phyloP scores from a whole-genome alignment of 2,888 invertebrate genomes.

The Euplagia quadripunctaria region DNA sequence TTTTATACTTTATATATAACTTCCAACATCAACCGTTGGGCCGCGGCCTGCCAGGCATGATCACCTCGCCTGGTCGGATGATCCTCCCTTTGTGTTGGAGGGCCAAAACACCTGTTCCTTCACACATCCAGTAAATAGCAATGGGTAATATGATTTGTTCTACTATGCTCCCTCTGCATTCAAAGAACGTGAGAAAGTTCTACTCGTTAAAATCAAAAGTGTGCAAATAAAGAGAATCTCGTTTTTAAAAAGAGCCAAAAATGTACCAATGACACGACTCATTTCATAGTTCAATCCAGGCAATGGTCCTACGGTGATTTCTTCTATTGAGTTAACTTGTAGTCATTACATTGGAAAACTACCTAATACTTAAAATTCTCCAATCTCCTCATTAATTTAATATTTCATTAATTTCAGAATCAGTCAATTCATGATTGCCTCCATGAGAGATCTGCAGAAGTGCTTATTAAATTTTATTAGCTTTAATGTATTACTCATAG shows the following conservation, averaged over 20 bases:
- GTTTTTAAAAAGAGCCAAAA: neutral
- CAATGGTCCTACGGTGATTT: neutral
- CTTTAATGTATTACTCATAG: slow-evolving; percentile 60
- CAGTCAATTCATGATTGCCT: slow-evolving; percentile 26
- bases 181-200: neutral
- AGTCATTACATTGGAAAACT: neutral
- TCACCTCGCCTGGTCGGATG: too few species aligned
- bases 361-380: neutral
- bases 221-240: neutral
- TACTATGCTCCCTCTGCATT: neutral
- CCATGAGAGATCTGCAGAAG: slow-evolving; percentile 34
- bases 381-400: neutral
- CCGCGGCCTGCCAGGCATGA: too few species aligned
- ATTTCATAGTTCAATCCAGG: too few species aligned
- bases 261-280: too few species aligned
- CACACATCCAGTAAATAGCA: too few species aligned
- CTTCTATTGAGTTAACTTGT: neutral
- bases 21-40: too few species aligned
- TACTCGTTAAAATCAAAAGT: neutral
- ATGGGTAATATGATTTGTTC: too few species aligned
- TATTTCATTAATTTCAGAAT: slow-evolving; percentile 29
- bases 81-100: too few species aligned
- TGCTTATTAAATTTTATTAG: slow-evolving; percentile 64
- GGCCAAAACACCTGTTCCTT: too few species aligned
- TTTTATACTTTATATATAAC: too few species aligned